Evolutionary conservation across 2,797 vertebrate genomes (phyloP).

Genomic region (Peromyscus melanophrys): DNA sequence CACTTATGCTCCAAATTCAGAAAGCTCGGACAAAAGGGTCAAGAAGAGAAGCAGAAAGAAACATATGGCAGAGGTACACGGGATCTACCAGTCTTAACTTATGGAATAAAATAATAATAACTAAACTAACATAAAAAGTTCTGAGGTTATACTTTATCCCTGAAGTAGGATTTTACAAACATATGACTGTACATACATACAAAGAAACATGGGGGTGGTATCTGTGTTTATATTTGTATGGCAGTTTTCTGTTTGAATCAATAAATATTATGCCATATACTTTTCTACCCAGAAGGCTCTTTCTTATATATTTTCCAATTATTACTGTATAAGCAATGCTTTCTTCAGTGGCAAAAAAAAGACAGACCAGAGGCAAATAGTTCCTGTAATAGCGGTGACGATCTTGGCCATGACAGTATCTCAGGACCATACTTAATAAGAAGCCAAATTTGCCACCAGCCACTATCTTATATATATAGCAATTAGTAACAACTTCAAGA

Average conservation of each 20-base stretch:
- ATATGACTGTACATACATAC: not conserved
- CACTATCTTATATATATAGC: not conserved
- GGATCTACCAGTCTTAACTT: not conserved
- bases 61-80: not conserved
- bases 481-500: conserved; percentile 59
- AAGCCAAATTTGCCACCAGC: conserved; percentile 14
- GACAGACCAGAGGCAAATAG: not conserved
- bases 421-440: conserved; percentile 1
- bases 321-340: not conserved
- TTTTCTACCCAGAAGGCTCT: not conserved
- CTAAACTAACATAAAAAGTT: not conserved
- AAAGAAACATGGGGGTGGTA: fast-evolving
- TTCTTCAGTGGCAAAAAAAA: not conserved
- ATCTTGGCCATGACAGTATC: not conserved
- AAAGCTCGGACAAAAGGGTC: not conserved
- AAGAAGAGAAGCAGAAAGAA: not conserved
- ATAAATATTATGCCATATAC: not conserved
- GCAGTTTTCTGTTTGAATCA: not conserved
- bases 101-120: not conserved
- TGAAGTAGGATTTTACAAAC: not conserved
- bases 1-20: not conserved
- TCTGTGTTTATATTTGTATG: not conserved
- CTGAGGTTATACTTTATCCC: not conserved
- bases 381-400: not conserved
- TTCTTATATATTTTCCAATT: not conserved